These are phyloP conservation scores for Cyclophora albipunctata DNA, from an alignment of 2,888 invertebrate genomes.

Conservation along the genomic window DNA sequence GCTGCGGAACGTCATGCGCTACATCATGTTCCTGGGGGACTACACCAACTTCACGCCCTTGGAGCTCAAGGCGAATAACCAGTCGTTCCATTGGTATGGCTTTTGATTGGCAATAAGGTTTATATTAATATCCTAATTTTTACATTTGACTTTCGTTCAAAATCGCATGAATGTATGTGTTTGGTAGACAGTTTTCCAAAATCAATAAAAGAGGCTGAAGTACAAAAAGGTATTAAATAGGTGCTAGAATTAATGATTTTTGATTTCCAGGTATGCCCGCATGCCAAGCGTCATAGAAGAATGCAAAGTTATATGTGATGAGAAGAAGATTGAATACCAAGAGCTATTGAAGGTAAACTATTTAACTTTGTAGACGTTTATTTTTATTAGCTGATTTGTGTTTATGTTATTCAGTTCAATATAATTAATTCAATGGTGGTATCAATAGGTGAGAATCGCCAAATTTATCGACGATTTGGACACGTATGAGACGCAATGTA, in stretches of 20 bases:
- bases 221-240: too few relatives aligned
- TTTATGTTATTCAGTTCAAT: too few relatives aligned
- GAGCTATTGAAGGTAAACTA: conserved; percentile 78
- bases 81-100: conserved; percentile 86
- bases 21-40: conserved; percentile 89
- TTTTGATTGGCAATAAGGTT: neutral
- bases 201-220: too few relatives aligned
- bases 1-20: conserved; percentile 79
- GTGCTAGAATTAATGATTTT: too few relatives aligned
- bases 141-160: too few relatives aligned
- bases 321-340: conserved; percentile 91
- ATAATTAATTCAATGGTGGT: neutral
- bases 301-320: conserved; percentile 84
- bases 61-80: conserved; percentile 92
- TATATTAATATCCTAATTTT: neutral
- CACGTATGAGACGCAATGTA: conserved; percentile 84
- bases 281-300: conserved; percentile 89
- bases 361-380: neutral
- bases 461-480: conserved; percentile 89
- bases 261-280: conserved; percentile 77
- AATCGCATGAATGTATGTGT: too few relatives aligned
- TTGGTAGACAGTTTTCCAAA: too few relatives aligned
- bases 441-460: conserved; percentile 77
- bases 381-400: too few relatives aligned
- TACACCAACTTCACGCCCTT: conserved; percentile 85